Base-by-base conservation (phyloP, 2,797 vertebrate genomes). In the Eremophila alpestris region DNA sequence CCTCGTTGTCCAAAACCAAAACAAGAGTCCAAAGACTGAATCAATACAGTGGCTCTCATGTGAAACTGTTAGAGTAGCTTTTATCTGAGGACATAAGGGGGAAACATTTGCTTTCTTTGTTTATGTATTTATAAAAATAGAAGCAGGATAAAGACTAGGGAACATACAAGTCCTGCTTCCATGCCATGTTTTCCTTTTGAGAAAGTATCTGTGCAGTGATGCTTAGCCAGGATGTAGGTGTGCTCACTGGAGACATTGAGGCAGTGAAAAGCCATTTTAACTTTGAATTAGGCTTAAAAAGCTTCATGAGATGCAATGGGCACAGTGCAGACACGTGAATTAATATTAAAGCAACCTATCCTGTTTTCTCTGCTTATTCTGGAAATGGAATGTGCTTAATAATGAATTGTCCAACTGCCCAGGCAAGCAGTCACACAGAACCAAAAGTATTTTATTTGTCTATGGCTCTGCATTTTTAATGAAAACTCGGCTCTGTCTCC, bases 391-490 rank as follows among this genome's bases (percentile, higher is more conserved):
- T 60, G 36, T 74, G n/a, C 83, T 96, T 74, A 87, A 92, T 84
- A 76, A 83, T 93, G 96, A 95, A 88, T 94, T 80, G 79, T 65
- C 76, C 82, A 96, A 59, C 52, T 65, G 88, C 59, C 87, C 84
- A 68, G 67, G 87, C 59, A 95, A 91, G 84, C 83, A 63, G 36
- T 85, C 75, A 13, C 51, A 69, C 26, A 76, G 73, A 94, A 76
- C 10, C 65, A 76, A 26, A 82, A 89, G 85, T 85, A 85, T 93
- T 91, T 94, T 83, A 87, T 96, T 94, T 86, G 90, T 92, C 45
- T 64, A 1, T 67, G 92, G 67, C 46, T 76, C 34, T 94, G 93
- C 93, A 94, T 97, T 92, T 95, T 94, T 92, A 79, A 91, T 95
- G 85, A 18, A 23, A 63, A 32, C 48, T 90, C 40, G 20, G 73